Evolutionary conservation across 2,113 vertebrate genomes (phyloP), one percentile per base, ranked within the genome.

Genomic region (Vidua chalybeata): DNA sequence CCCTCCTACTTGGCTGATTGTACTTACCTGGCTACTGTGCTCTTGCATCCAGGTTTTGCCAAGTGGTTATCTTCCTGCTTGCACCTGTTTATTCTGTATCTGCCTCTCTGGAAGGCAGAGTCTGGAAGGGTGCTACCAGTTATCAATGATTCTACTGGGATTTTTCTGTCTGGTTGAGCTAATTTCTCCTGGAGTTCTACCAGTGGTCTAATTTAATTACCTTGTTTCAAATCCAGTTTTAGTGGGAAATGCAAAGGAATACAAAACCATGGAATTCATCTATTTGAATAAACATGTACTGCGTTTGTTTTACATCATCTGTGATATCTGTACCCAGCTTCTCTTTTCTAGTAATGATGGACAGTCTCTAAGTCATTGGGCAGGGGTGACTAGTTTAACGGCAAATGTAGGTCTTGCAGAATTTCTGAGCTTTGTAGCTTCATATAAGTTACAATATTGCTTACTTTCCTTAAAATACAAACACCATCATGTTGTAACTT

Each of bases 1-100:
- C 49, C 51, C 46, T 86, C 52, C 64, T 84, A 23, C 41, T 58
- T 54, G 75, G 87, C 80, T 88, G 83, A 67, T 69, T 90, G 62
- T 68, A 27, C 84, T 94, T 86, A 72, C 75, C 51, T 93, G 93
- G 91, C 72, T 94, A 11, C 94, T 62, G 69, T 76, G 74, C 79
- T 86, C 67, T 75, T 59, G 74, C 67, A 61, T 82, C 91, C 54
- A 73, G 62, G n/a, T 89, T 92, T 89, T 91, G 87, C 92, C 96
- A 94, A 45, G 31, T 52, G 39, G 87, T 93, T 81, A 48, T 67
- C 80, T 92, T 71, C 55, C 39, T 63, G 55, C 58, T 76, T 87
- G 59, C 58, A 78, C 85, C 83, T 94, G 88, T 93, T 94, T 86
- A 21, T 88, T 94, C 45, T 64, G 14, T 56, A 43, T 75, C 69